Base-by-base conservation (phyloP, 2,797 vertebrate species). In the Zenarchopterus dispar region DNA sequence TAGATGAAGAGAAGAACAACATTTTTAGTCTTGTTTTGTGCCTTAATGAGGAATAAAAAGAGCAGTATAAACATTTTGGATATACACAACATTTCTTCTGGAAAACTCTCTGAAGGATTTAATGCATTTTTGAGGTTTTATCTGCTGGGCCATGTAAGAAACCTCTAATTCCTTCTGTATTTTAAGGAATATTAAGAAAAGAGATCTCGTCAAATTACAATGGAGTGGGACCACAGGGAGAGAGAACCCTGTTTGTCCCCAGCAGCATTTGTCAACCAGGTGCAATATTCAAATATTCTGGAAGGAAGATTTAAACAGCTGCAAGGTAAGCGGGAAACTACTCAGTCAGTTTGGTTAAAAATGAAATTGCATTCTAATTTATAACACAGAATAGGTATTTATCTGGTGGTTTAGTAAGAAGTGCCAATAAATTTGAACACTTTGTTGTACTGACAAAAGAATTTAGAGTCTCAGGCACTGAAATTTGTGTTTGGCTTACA, bases 281-380 rank as follows among this genome's bases (percentile, higher is more conserved):
- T 95, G 70, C 96, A 95, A 84, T 96, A 96, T 44, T 93, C 95
- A 56, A 96, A 94, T 73, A 95, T 97, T 70, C 84, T 97, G 89
- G 96, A 97, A 73, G 96, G 96, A 74, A 88, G 96, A 48, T 97
- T 97, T 91, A 97, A 97, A 82, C 96, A 97, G 85, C 91, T 97
- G 42, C 96, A 97, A 96, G 96, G 96, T 97, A 95, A 94, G 94
- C 79, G 49, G 56, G 22, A 6, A 2, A 24, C 19, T 18, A 21
- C 42, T 23, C 18, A 46, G 19, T 43, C 15, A 2, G 24, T 26
- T 15, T 36, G 17, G 1, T 58, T 67, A 15, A 56, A 63, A 60
- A n/a, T 3, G 52, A 11, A 13, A 33, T 39, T 63, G 4, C 0
- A 11, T 56, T 58, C 11, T 8, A 22, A 61, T 41, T 41, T n/a